Conservation (phyloP, 2,797 vertebrate species). For the Cheirogaleus major region DNA sequence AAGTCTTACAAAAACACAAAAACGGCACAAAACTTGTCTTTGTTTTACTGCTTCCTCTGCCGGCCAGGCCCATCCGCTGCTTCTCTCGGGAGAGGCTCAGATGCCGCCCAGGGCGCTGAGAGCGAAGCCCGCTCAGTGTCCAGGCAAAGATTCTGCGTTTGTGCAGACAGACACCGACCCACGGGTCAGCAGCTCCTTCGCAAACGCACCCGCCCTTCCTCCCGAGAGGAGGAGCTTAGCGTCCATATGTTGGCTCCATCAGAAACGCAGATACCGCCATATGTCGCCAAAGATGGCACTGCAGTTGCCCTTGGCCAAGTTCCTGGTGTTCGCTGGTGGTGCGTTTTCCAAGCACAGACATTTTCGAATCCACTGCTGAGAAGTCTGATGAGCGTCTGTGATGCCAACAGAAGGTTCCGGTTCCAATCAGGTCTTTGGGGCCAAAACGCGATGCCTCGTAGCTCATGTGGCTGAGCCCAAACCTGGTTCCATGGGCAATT, state of each 20-base stretch:
- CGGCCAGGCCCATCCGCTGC: rapidly evolving
- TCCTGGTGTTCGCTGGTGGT: neutral
- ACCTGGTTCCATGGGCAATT: neutral
- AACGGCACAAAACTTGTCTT: neutral
- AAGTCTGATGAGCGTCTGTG: rapidly evolving
- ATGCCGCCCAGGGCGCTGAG: rapidly evolving
- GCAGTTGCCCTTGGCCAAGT: neutral
- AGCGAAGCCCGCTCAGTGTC: neutral
- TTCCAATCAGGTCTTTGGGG: neutral
- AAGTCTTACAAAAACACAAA: neutral
- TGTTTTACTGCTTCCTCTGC: neutral
- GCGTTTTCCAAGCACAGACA: neutral
- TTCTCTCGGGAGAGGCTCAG: neutral
- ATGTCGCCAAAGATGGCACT: neutral
- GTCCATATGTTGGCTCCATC: neutral
- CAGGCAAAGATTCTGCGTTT: rapidly evolving
- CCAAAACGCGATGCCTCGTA: neutral
- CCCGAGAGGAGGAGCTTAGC: neutral
- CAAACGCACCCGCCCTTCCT: neutral
- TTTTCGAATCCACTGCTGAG: neutral
- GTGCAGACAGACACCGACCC: neutral
- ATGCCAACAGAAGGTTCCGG: rapidly evolving
- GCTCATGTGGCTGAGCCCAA: neutral
- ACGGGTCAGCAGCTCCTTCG: neutral
- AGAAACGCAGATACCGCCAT: neutral